Evolutionary conservation across 35 echinoderm and acorn worm genomes (phyloP).

Genomic region (Apostichopus japonicus): DNA sequence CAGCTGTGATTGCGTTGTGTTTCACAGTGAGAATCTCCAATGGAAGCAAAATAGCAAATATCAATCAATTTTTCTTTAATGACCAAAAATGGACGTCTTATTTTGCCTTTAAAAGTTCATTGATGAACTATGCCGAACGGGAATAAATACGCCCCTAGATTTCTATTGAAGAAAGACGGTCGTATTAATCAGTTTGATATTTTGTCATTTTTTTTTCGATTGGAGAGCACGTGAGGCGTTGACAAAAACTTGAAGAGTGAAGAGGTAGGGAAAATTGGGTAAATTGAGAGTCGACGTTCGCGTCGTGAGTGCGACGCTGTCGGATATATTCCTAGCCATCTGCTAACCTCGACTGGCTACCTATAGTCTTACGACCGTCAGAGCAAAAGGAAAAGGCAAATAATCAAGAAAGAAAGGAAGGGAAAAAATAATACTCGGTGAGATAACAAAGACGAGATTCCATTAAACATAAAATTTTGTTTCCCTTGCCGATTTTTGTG

Average conservation of each 20-base stretch:
- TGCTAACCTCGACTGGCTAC: background rate
- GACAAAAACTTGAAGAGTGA: background rate
- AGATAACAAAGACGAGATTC: conserved; percentile 22
- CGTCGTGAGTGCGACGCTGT: background rate
- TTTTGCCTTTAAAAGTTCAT: background rate
- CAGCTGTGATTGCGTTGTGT: background rate
- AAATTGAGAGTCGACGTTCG: background rate
- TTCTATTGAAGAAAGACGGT: background rate
- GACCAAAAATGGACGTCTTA: background rate
- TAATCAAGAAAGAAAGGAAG: background rate
- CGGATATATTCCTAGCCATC: conserved; percentile 3
- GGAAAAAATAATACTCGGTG: background rate
- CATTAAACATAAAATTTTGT: conserved; percentile 3
- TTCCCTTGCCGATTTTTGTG: conserved; percentile 4
- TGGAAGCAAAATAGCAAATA: background rate
- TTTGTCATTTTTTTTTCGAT: background rate
- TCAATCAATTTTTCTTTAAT: conserved; percentile 7
- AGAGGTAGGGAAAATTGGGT: background rate
- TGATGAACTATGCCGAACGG: background rate
- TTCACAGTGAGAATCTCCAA: background rate
- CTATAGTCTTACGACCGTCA: background rate
- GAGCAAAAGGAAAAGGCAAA: background rate
- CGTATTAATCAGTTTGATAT: background rate
- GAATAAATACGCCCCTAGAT: background rate
- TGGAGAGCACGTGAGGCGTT: background rate